Evolutionary conservation across 1,140 invertebrate genomes (phyloP), one percentile per base, ranked within the genome.

Genomic region (Atta texana): DNA sequence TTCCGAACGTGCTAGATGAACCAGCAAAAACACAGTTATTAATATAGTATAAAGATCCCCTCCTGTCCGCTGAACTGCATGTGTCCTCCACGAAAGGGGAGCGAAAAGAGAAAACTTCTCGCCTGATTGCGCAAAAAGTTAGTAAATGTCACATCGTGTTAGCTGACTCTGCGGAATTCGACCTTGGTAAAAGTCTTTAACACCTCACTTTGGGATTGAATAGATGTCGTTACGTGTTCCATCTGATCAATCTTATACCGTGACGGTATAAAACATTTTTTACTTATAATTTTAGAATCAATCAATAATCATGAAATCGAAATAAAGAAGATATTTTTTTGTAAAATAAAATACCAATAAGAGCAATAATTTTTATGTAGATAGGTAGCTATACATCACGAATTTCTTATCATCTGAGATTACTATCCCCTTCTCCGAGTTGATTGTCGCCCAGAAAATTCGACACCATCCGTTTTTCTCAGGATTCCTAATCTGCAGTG

Each of bases 11-110:
- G 69, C 39, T 61, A 69, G n/a, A 84, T 75, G 55, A 84, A 84
- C 69, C 69, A 24, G 10, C 55, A 77, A 85, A 85, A 85, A 68
- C 61, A 18, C 82, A 74, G 82, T 77, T 78, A 78, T 85, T 85
- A 85, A 76, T 85, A 85, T 34, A 76, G 74, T 84, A 34, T 63
- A 61, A 84, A 85, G 51, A 34, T 66, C 39, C 44, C n/a, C 72
- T 49, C 34, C 16, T 39, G 14, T 44, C 16, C 6, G 8, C n/a
- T 8, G 1, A 39, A 81, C n/a, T 80, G 49, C 39, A n/a, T 28
- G 49, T 39, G 24, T 53, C 68, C 5, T 53, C 2, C 16, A 80
- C 28, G 18, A 6, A 61, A 34, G 21, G 21, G 34, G 18, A 34
- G 18, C 21, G 53, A 5, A 24, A 4, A 6, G 77, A 80, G 74